Conservation (phyloP, 2,113 vertebrate genomes). For the Poecile atricapillus region DNA sequence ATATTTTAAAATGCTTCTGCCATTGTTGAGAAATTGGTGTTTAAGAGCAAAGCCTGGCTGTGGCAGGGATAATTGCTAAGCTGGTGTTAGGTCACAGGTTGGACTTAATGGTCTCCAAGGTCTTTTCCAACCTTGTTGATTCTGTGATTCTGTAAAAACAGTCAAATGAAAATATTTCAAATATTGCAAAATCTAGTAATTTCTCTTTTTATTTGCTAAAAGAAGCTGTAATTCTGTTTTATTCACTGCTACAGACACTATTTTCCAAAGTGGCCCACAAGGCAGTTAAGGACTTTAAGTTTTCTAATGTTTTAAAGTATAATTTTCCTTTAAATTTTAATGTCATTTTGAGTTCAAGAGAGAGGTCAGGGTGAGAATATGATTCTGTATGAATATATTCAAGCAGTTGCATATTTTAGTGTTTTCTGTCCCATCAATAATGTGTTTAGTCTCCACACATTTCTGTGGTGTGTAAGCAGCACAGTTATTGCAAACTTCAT, state of each 20-base stretch:
- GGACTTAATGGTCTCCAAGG: background rate
- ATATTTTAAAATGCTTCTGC: background rate
- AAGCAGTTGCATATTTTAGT: background rate
- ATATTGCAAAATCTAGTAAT: background rate
- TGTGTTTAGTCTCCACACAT: background rate
- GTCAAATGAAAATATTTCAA: background rate
- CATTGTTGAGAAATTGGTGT: background rate
- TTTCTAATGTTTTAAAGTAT: background rate
- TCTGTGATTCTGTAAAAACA: background rate
- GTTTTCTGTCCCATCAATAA: background rate
- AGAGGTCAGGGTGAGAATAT: background rate
- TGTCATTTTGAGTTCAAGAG: background rate
- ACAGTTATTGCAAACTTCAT: background rate
- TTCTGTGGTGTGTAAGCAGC: background rate
- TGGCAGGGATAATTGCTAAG: background rate
- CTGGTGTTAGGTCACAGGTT: background rate
- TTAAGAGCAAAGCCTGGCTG: background rate
- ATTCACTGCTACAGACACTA: background rate
- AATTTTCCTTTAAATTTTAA: background rate
- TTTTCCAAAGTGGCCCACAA: background rate
- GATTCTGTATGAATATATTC: background rate
- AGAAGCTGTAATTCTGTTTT: background rate
- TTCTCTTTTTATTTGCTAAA: background rate
- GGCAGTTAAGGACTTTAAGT: rapidly evolving
- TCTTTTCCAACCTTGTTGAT: background rate